Conservation (phyloP, 1,140 invertebrate species). For the Drosophila albomicans region DNA sequence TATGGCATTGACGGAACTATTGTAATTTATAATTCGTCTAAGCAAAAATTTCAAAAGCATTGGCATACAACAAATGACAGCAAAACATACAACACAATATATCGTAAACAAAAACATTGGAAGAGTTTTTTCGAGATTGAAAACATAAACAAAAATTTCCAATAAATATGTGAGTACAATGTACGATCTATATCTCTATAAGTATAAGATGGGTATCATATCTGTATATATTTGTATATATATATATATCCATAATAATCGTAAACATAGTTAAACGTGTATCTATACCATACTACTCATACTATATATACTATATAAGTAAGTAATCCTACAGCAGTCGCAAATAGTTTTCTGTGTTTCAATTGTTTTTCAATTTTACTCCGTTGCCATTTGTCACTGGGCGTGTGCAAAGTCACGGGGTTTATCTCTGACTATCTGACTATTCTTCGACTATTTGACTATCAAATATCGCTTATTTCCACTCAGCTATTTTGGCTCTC, state of each 20-base stretch:
- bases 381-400: slow-evolving; percentile 23
- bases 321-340: slow-evolving; percentile 74
- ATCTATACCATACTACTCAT: slow-evolving; percentile 37
- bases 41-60: slow-evolving; percentile 42
- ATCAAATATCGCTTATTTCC: slow-evolving; percentile 75
- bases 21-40: slow-evolving; percentile 42
- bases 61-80: slow-evolving; percentile 69
- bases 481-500: slow-evolving; percentile 28
- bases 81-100: slow-evolving; percentile 69
- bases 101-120: slow-evolving; percentile 64
- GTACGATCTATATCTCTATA: slow-evolving; percentile 54
- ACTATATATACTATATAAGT: slow-evolving; percentile 18
- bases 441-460: slow-evolving; percentile 53
- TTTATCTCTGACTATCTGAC: slow-evolving; percentile 28
- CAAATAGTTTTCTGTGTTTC: slow-evolving; percentile 59
- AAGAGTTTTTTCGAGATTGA: slow-evolving; percentile 54
- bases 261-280: slow-evolving; percentile 73
- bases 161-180: slow-evolving; percentile 72
- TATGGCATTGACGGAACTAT: slow-evolving; percentile 73
- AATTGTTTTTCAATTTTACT: slow-evolving; percentile 16
- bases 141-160: slow-evolving; percentile 73
- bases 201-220: slow-evolving; percentile 55
- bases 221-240: slow-evolving; percentile 45
- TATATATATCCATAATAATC: slow-evolving; percentile 41
- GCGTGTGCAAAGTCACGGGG: slow-evolving; percentile 50